Percentiles rank a stretch among this genome's conserved stretches.
phyloP scores from a whole-genome alignment of 1,140 invertebrate species.

The Paramacrobiotus metropolitanus region DNA sequence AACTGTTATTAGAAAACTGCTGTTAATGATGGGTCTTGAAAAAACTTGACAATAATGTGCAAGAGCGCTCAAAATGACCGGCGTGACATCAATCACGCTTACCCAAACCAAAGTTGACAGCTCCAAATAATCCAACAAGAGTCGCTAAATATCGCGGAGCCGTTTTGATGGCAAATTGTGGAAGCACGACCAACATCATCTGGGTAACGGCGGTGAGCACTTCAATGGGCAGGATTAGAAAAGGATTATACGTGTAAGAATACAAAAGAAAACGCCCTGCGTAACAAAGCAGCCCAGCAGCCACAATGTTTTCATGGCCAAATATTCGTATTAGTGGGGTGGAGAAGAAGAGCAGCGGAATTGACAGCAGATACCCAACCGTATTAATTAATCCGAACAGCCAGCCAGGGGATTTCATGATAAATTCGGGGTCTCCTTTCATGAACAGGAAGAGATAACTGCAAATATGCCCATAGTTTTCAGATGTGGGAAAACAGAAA shows the following conservation, averaged over 20 bases:
- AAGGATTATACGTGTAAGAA: neutral
- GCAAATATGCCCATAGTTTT: too few species aligned
- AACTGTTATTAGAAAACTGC: too few species aligned
- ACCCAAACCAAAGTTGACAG: neutral
- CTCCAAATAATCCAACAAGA: neutral
- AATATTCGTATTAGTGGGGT: neutral
- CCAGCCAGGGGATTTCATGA: neutral
- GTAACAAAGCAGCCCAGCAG: neutral
- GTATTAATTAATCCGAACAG: neutral
- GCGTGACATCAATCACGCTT: too few species aligned
- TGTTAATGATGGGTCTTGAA: too few species aligned
- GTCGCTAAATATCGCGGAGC: neutral
- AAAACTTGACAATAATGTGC: too few species aligned
- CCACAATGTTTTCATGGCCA: neutral
- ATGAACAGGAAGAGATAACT: constrained; percentile 1
- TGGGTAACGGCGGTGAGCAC: neutral
- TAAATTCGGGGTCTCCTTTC: neutral
- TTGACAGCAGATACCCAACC: neutral
- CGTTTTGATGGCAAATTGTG: constrained; percentile 1
- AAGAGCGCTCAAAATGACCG: too few species aligned
- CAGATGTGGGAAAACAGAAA: too few species aligned
- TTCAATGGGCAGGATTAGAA: neutral
- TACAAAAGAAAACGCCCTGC: neutral
- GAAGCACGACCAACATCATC: neutral
- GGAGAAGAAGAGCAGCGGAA: constrained; percentile 1